Evolutionary conservation across 2,113 vertebrate species (phyloP).

Genomic region (Puffinus mauretanicus): DNA sequence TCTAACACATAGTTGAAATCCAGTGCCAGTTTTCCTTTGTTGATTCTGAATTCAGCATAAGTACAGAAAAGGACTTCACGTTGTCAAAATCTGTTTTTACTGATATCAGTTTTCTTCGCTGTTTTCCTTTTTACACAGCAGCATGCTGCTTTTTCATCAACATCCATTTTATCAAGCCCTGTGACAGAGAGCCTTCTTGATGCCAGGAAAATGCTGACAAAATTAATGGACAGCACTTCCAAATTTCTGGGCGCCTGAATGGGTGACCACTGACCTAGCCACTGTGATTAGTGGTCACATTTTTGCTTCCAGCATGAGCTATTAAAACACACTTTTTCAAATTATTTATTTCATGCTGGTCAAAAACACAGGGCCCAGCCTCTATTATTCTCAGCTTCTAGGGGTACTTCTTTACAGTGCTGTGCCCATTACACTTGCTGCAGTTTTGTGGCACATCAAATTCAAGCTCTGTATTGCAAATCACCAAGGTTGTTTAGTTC

Average conservation of each 20-base stretch:
- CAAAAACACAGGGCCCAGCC: not conserved
- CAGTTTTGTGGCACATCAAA: not conserved
- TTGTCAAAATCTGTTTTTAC: not conserved
- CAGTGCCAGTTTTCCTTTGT: not conserved
- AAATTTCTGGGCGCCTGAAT: not conserved
- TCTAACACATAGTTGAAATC: not conserved
- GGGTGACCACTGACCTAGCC: not conserved
- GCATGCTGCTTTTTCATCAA: not conserved
- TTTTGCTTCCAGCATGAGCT: not conserved
- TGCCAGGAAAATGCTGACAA: not conserved
- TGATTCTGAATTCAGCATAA: not conserved
- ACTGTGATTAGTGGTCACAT: not conserved
- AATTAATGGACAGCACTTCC: not conserved
- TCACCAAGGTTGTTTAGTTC: not conserved
- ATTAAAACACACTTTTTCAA: not conserved
- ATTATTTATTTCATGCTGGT: not conserved
- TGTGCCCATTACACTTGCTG: not conserved
- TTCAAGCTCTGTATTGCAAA: not conserved
- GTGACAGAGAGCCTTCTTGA: not conserved
- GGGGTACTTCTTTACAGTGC: not conserved
- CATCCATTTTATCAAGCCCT: not conserved
- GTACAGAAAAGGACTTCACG: not conserved
- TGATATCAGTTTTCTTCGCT: not conserved
- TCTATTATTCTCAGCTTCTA: not conserved
- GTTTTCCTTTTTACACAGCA: not conserved